Evolutionary conservation across 2,888 invertebrate species (phyloP), one percentile per base, ranked within the genome.

Genomic region (Drosophila sordidapex): DNA sequence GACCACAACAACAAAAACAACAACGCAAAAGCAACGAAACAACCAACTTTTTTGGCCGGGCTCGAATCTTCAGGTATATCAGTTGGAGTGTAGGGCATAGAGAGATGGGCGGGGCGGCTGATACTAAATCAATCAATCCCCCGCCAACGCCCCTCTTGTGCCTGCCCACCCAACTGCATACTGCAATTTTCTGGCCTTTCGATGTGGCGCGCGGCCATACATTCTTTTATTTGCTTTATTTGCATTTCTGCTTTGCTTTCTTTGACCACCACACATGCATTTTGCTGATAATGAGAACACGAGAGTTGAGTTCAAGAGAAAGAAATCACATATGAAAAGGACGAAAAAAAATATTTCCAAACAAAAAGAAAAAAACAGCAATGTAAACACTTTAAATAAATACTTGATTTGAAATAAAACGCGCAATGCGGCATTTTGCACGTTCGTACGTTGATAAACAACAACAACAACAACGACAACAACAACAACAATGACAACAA

Each of bases 181-280:
- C 48, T 57, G 52, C 40, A 53, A 60, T 57, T 57, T 52, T 74
- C 66, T 29, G n/a, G 61, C 51, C 59, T 38, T 46, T 65, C 29
- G 27, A 68, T 68, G 61, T 70, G 80, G 46, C 46, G 46, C 46
- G 70, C 79, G 78, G 65, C 78, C 80, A 80, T 68, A 59, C 68
- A 72, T 90, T 89, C 89, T 90, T 89, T 89, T 89, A 89, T 89
- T 89, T 89, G 89, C 89, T 87, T 81, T 71, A 82, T 77, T 82
- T 83, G 90, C 80, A 85, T 87, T 88, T 87, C 83, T 83, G 83
- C 76, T 78, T 78, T 72, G 81, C 79, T 82, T 79, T 80, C 86
- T 82, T 46, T 76, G 72, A 75, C 69, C 65, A 75, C 69, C 67
- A 71, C 46, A 63, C 48, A 58, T 71, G 73, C 80, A 82, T 67